Base-by-base conservation (phyloP, 1,140 invertebrate species). In the Drosophila eugracilis region DNA sequence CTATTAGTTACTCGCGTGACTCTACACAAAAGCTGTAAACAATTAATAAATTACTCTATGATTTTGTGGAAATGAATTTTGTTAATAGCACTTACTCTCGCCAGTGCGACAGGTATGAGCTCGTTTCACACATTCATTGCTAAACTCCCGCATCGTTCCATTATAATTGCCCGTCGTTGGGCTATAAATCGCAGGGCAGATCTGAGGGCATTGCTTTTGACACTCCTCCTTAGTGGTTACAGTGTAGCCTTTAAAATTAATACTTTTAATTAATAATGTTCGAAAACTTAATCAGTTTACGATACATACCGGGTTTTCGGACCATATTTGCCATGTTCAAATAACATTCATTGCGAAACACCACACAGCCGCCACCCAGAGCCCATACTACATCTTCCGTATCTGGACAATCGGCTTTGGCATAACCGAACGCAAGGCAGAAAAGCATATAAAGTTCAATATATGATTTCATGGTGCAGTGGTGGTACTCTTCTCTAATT, bases 331-430 rank as follows among this genome's bases (percentile, higher is more conserved):
- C 78, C 32, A 69, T 60, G 5, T 30, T 34, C 10, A 80, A 80
- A 32, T 34, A 73, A 19, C 78, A 81, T 9, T 73, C 36, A 21
- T 81, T 81, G 0, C 78, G 77, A 28, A 76, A 81, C 0, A 80
- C 78, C 19, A 9, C 30, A 4, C 78, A 81, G 1, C 41, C 49
- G 0, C 28, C 48, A 6, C 76, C 72, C 0, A 81, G 7, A 17
- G 78, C 77, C 78, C 78, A 81, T 0, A 81, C 73, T 4, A 81
- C 52, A 12, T 80, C 30, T 19, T 81, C 78, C 1, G 60, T 80
- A n/a, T 80, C 78, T 37, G 78, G 77, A 42, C 78, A 81, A 39
- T 63, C 36, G 14, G 48, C 67, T 32, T 42, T 45, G 10, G 47
- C 67, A 15, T 65, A 36, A 19, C 24, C 32, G 4, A 76, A 22